These are phyloP conservation scores for Tetramorium parvispinum DNA, from an alignment of 1,140 invertebrate species.

Conservation along the genomic window DNA sequence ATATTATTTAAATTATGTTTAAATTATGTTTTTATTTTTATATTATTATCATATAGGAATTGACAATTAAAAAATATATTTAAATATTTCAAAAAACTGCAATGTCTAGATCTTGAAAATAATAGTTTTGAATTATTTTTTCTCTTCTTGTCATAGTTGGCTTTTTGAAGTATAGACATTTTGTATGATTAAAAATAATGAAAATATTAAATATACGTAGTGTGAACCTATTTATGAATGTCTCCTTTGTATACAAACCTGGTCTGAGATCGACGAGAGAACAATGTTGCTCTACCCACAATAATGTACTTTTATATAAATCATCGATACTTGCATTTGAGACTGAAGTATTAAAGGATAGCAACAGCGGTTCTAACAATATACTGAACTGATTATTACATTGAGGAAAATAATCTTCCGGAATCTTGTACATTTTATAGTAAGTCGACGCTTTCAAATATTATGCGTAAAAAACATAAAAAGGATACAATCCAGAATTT, in stretches of 20 bases:
- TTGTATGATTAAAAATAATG: not conserved
- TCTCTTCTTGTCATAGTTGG: not conserved
- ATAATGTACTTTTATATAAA: slow-evolving; percentile 94
- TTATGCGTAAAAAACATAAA: slow-evolving; percentile 45
- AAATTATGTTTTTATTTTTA: not conserved
- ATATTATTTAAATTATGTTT: not conserved
- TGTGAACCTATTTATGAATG: not conserved
- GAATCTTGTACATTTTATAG: not conserved
- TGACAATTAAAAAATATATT: not conserved
- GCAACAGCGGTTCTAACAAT: slow-evolving; percentile 94
- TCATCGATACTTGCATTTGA: slow-evolving; percentile 96
- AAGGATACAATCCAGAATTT: slow-evolving; percentile 99
- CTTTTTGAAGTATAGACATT: not conserved
- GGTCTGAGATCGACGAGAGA: slow-evolving; percentile 96
- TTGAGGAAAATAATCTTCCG: slow-evolving; percentile 78
- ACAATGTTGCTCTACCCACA: slow-evolving; percentile 98
- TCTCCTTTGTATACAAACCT: slow-evolving; percentile 87
- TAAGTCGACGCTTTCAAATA: not conserved
- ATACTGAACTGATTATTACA: slow-evolving; percentile 92
- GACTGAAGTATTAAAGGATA: slow-evolving; percentile 95
- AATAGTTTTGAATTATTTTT: not conserved
- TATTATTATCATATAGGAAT: not conserved
- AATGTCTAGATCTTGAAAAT: not conserved
- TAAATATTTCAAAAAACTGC: not conserved
- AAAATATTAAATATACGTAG: not conserved